These are phyloP conservation scores for Chesias legatella DNA, from an alignment of 2,888 invertebrate genomes.

Conservation along the genomic window DNA sequence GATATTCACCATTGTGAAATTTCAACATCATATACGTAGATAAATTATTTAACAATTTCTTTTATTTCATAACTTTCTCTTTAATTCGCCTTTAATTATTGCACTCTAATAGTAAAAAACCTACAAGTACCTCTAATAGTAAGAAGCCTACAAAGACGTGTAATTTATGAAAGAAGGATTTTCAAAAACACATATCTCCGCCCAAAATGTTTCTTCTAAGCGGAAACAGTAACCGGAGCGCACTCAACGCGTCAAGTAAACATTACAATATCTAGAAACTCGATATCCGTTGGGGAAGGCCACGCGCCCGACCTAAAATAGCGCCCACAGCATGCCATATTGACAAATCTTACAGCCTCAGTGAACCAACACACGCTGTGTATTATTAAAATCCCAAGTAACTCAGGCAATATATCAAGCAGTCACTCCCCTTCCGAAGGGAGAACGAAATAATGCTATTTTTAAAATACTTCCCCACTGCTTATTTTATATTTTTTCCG, in stretches of 20 bases:
- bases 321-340: slow-evolving; percentile 70
- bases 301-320: slow-evolving; percentile 72
- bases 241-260: slow-evolving; percentile 48
- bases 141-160: too few relatives aligned
- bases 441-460: slow-evolving; percentile 59
- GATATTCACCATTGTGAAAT: too few relatives aligned
- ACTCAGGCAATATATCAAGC: slow-evolving; percentile 75
- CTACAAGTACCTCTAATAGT: too few relatives aligned
- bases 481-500: slow-evolving; percentile 77
- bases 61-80: too few relatives aligned
- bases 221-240: slow-evolving; percentile 44
- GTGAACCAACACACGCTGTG: slow-evolving; percentile 74
- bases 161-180: background rate
- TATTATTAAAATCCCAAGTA: slow-evolving; percentile 79
- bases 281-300: slow-evolving; percentile 45
- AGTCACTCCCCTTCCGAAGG: slow-evolving; percentile 70
- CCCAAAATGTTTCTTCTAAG: background rate
- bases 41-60: too few relatives aligned
- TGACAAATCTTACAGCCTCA: slow-evolving; percentile 79
- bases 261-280: slow-evolving; percentile 61
- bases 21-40: too few relatives aligned
- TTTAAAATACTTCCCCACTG: slow-evolving; percentile 75
- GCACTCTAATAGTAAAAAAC: too few relatives aligned
- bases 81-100: too few relatives aligned
- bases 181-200: too few relatives aligned